These are phyloP conservation scores for Helarctos malayanus DNA, from an alignment of 2,797 vertebrate genomes.

Conservation along the genomic window DNA sequence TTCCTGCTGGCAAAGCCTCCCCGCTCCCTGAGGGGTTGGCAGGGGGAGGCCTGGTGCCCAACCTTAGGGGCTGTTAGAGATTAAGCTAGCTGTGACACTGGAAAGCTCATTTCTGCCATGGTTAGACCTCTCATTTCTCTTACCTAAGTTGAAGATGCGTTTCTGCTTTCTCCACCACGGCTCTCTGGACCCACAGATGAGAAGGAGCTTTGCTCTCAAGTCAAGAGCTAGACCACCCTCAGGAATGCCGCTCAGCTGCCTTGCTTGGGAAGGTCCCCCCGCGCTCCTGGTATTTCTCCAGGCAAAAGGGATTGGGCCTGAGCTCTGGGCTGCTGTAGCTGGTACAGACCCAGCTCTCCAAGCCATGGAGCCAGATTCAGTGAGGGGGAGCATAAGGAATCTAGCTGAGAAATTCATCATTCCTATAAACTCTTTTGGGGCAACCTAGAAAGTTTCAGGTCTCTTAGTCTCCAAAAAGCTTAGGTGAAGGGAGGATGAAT, in stretches of 20 bases:
- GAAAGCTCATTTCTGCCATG: not conserved
- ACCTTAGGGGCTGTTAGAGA: not conserved
- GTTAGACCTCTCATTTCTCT: not conserved
- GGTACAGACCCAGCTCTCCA: not conserved
- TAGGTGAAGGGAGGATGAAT: conserved; percentile 34
- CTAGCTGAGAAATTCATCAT: no score
- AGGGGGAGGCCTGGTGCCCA: not conserved
- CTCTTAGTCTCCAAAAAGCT: not conserved
- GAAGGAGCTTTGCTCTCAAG: not conserved
- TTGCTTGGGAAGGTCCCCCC: not conserved
- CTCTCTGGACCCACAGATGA: not conserved
- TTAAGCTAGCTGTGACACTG: not conserved
- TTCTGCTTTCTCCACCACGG: not conserved
- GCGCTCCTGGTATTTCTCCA: not conserved
- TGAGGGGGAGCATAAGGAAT: not conserved
- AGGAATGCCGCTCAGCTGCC: not conserved
- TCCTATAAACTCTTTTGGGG: not conserved
- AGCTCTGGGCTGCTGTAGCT: not conserved
- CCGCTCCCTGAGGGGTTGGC: not conserved
- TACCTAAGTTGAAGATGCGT: not conserved
- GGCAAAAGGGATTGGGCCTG: not conserved
- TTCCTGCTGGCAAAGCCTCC: not conserved
- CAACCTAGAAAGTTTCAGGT: not conserved
- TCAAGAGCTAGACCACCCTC: not conserved
- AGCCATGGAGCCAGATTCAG: not conserved